phyloP scores from a whole-genome alignment of 2,113 vertebrate genomes.

The Chionis minor region DNA sequence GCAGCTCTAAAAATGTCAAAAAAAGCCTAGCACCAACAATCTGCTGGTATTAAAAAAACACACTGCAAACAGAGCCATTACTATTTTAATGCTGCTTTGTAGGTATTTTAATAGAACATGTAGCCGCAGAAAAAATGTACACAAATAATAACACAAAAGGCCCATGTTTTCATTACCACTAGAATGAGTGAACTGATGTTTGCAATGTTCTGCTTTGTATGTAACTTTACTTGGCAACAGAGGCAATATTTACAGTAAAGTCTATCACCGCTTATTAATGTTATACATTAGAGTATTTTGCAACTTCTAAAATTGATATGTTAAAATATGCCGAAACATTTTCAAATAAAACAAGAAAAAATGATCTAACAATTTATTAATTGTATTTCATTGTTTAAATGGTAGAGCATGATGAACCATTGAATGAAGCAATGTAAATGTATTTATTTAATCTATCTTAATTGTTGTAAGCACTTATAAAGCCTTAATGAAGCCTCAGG shows the following conservation, averaged over 20 bases:
- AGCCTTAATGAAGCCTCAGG: slow-evolving; percentile 32
- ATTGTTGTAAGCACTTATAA: slow-evolving; percentile 52
- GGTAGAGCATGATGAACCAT: slow-evolving; percentile 46
- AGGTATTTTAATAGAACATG: slow-evolving; percentile 15
- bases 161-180: slow-evolving; percentile 33
- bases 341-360: slow-evolving; percentile 71
- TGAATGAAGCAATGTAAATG: slow-evolving; percentile 69
- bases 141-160: slow-evolving; percentile 61
- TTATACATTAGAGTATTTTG: slow-evolving; percentile 77
- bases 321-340: slow-evolving; percentile 75
- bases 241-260: slow-evolving; percentile 80
- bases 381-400: slow-evolving; percentile 70
- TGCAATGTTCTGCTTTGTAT: slow-evolving; percentile 65
- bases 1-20: background rate
- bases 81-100: background rate
- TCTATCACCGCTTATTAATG: slow-evolving; percentile 83
- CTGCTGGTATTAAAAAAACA: slow-evolving; percentile 17
- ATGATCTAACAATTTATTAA: slow-evolving; percentile 68
- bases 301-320: slow-evolving; percentile 71
- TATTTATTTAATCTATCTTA: slow-evolving; percentile 59
- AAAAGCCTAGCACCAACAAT: slow-evolving; percentile 29
- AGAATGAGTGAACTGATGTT: slow-evolving; percentile 57
- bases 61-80: background rate
- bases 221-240: slow-evolving; percentile 78
- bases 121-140: background rate